These are phyloP conservation scores for Danaus plexippus DNA, from an alignment of 1,140 invertebrate species.

Conservation along the genomic window DNA sequence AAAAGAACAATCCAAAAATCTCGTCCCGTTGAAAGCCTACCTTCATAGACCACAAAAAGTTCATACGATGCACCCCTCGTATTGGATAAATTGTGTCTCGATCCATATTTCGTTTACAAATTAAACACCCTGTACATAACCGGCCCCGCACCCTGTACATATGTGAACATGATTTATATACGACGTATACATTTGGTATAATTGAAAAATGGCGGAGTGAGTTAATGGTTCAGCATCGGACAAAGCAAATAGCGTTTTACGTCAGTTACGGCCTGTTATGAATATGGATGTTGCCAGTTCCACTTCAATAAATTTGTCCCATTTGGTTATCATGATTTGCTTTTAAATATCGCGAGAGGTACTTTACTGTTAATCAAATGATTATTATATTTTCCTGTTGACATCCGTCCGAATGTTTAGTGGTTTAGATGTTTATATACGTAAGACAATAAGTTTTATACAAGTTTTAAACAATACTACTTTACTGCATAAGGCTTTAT, in stretches of 20 bases:
- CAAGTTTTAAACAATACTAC: no score
- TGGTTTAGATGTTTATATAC: no score
- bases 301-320: slow-evolving; percentile 30
- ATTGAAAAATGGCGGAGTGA: slow-evolving; percentile 62
- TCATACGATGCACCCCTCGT: no score
- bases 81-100: slow-evolving; percentile 25
- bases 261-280: slow-evolving; percentile 22
- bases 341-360: no score
- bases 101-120: slow-evolving; percentile 59
- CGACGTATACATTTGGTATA: slow-evolving; percentile 63
- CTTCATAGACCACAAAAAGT: no score
- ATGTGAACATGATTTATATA: slow-evolving; percentile 55
- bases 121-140: slow-evolving; percentile 48
- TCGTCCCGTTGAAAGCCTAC: no score
- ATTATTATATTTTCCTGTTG: no score
- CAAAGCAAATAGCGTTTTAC: slow-evolving; percentile 51
- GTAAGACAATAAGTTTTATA: no score
- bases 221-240: slow-evolving; percentile 46
- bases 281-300: slow-evolving; percentile 28
- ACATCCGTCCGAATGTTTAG: no score
- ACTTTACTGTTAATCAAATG: no score
- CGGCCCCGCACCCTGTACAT: slow-evolving; percentile 26
- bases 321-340: slow-evolving; percentile 21
- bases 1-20: no score
- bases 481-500: no score